Evolutionary conservation across 2,797 vertebrate species (phyloP).

Genomic region (Parauchenoglanis punctatus): DNA sequence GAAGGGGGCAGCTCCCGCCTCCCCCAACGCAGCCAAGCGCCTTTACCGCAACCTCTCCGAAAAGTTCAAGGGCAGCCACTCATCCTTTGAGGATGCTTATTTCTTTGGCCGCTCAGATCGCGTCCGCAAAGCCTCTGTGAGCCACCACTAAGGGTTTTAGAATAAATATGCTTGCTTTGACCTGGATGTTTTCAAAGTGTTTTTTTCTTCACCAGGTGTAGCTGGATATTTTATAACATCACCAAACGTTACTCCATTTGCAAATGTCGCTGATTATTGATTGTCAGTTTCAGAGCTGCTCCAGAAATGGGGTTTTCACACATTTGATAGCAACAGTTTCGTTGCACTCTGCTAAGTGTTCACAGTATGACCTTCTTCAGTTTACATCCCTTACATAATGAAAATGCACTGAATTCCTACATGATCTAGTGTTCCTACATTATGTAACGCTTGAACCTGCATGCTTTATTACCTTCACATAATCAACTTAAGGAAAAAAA

Average conservation of each 20-base stretch:
- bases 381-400: neutral
- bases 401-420: neutral
- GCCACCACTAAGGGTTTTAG: neutral
- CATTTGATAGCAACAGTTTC: slow-evolving; percentile 11
- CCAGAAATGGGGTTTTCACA: neutral
- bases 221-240: neutral
- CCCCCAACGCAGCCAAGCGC: slow-evolving; percentile 91
- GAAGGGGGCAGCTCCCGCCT: slow-evolving; percentile 84
- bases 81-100: slow-evolving; percentile 91
- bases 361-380: neutral
- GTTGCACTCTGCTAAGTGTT: neutral
- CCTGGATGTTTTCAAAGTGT: neutral
- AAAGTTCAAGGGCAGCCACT: slow-evolving; percentile 90
- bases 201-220: neutral
- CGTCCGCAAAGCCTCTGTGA: slow-evolving; percentile 90
- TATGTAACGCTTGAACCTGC: neutral
- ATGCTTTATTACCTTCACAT: neutral
- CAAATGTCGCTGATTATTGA: slow-evolving; percentile 53
- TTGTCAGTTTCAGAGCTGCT: slow-evolving; percentile 31
- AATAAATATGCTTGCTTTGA: neutral
- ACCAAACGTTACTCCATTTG: slow-evolving; percentile 13
- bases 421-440: neutral
- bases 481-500: neutral
- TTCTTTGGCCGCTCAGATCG: slow-evolving; percentile 87
- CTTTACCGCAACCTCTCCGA: slow-evolving; percentile 95